Evolutionary conservation across 30 jellyfish, hydroid and myxozoan species (phyloP).

Genomic region (Turritopsis rubra): DNA sequence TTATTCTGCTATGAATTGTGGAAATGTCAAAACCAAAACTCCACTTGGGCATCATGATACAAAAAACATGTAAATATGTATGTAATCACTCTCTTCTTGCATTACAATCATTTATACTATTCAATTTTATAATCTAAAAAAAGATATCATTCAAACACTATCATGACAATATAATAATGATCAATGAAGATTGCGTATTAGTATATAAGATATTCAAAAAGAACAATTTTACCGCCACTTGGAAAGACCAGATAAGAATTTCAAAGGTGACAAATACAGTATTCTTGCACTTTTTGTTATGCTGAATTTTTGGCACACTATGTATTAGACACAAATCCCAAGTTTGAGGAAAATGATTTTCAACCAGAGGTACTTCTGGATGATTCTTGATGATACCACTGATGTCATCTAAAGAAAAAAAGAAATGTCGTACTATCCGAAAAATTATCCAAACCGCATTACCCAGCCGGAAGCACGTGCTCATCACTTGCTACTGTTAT

Average conservation of each 20-base stretch:
- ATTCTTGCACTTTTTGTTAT: background rate
- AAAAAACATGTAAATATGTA: too few species aligned
- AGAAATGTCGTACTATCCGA: background rate
- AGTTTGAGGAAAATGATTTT: background rate
- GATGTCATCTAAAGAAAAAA: slow-evolving; percentile 13
- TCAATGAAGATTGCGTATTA: too few species aligned
- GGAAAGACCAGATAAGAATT: background rate
- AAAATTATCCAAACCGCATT: background rate
- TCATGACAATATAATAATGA: too few species aligned
- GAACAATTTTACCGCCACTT: background rate
- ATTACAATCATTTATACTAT: too few species aligned
- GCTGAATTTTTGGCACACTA: background rate
- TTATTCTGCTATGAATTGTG: too few species aligned
- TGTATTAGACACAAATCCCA: background rate
- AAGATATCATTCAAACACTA: too few species aligned
- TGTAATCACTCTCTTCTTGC: too few species aligned
- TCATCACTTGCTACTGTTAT: background rate
- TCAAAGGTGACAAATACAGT: background rate
- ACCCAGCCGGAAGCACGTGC: background rate
- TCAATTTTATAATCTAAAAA: too few species aligned
- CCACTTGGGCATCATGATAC: too few species aligned
- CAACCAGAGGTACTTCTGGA: slow-evolving; percentile 5
- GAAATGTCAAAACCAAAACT: too few species aligned
- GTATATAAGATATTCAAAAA: background rate
- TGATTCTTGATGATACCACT: background rate